These are phyloP conservation scores for western clawed frog (Xenopus tropicalis) DNA, from an alignment of 2,113 vertebrate genomes.

Conservation along the genomic window DNA sequence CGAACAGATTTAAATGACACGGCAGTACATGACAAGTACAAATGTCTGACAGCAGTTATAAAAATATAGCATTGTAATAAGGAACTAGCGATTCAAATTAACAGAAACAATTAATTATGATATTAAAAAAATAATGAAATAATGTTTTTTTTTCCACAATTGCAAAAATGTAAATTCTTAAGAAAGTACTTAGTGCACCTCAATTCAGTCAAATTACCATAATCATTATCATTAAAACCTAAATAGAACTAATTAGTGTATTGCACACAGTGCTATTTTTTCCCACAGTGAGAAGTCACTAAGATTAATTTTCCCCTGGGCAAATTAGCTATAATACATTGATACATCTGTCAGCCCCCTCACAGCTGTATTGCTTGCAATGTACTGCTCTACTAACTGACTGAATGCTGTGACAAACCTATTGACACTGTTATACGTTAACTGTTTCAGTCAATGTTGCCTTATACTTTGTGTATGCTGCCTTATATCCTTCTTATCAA, in stretches of 20 bases:
- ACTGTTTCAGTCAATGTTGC: neutral
- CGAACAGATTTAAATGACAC: no score
- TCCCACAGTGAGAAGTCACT: constrained; percentile 20
- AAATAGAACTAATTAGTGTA: constrained; percentile 42
- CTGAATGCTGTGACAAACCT: constrained; percentile 1
- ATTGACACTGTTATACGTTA: constrained; percentile 4
- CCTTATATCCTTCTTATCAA: no score
- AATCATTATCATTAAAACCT: constrained; percentile 42
- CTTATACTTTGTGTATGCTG: neutral
- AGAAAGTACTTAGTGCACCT: constrained; percentile 16
- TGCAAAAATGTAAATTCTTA: constrained; percentile 9
- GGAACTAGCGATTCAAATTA: neutral
- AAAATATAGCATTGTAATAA: constrained; percentile 1
- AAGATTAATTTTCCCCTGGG: constrained; percentile 35
- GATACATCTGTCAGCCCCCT: constrained; percentile 37
- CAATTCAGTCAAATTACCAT: constrained; percentile 33
- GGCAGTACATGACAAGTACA: no score
- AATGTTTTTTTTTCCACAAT: neutral
- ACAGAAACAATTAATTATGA: neutral
- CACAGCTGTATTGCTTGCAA: constrained; percentile 24
- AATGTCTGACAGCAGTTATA: no score
- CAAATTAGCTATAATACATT: constrained; percentile 34
- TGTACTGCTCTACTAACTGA: constrained; percentile 10
- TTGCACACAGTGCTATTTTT: constrained; percentile 38
- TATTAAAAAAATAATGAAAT: neutral